Base-by-base conservation (phyloP, 2,797 vertebrate species). In the Ptychadena robeensis region DNA sequence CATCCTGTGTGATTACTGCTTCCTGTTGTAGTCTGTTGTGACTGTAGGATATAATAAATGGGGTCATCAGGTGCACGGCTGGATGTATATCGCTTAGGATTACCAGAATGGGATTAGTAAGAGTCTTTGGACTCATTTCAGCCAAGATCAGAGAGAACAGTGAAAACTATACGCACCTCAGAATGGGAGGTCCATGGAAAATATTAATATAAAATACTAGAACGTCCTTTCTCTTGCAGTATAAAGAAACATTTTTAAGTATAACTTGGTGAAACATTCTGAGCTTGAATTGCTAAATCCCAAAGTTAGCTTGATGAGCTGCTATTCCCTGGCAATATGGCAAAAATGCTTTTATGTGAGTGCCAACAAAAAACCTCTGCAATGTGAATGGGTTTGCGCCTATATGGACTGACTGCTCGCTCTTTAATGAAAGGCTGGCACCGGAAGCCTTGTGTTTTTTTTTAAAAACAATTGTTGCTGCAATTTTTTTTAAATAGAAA, bases 1-100 rank as follows among this genome's bases (percentile, higher is more conserved):
- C 59, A 75, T 75, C 73, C 73, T 27, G 73, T 64, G 14, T 30
- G 57, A 64, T 38, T 63, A 40, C 57, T 61, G 72, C 59, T 76
- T 76, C 73, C 73, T 40, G 73, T 22, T 30, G 66, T 68, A n/a
- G 66, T 37, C 32, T 68, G 66, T 31, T 34, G 66, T 37, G 66
- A 32, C 57, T 76, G 25, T 12, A 64, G 73, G 15, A 63, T 11
- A 27, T 59, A 63, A 28, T 63, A 2, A 28, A 28, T 63, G 59
- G 73, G 59, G 34, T 57, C 15, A 44, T 73, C 72, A 38, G 57
- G 6, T 14, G 71, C 44, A 34, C 15, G 9, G 18, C 30, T 32
- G 64, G 27, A 31, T 31, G 4, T 31, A 65, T 30, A 65, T 65
- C 28, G 31, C 63, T 65, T 31, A 66, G 11, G 44, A 22, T 48